phyloP scores from a whole-genome alignment of 2,113 vertebrate genomes.

The Pagrus major region DNA sequence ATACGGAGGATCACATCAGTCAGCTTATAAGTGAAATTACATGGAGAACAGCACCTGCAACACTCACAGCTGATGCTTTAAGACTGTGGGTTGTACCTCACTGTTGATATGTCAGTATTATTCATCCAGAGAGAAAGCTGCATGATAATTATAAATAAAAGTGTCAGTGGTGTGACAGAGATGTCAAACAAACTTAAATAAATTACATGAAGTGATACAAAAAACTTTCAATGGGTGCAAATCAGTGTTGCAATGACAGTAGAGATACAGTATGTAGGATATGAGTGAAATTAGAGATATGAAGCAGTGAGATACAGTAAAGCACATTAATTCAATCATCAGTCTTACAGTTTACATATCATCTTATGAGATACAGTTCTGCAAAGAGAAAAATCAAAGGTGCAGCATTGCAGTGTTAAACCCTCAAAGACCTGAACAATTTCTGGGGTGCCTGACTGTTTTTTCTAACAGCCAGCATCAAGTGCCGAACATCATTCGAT shows the following conservation, averaged over 20 bases:
- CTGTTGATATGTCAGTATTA: conserved; percentile 37
- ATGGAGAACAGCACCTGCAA: background rate
- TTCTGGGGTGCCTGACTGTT: too few species aligned
- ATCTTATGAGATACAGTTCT: background rate
- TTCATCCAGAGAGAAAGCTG: conserved; percentile 20
- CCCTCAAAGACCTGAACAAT: too few species aligned
- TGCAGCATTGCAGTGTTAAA: background rate
- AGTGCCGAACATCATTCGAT: too few species aligned
- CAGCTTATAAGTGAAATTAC: background rate
- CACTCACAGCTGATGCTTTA: background rate
- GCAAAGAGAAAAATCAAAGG: background rate
- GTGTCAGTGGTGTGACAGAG: conserved; percentile 35
- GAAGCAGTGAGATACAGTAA: background rate
- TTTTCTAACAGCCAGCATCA: too few species aligned
- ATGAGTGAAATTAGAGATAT: background rate
- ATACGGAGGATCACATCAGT: background rate
- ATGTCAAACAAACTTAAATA: conserved; percentile 38
- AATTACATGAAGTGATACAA: conserved; percentile 26
- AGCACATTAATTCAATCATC: conserved; percentile 1
- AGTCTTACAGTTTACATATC: background rate
- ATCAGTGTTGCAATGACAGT: background rate
- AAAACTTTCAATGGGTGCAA: conserved; percentile 1
- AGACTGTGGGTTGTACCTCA: background rate
- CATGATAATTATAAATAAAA: conserved; percentile 45
- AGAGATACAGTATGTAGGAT: background rate